phyloP scores from a whole-genome alignment of 2,113 vertebrate species.

The Martes martes region DNA sequence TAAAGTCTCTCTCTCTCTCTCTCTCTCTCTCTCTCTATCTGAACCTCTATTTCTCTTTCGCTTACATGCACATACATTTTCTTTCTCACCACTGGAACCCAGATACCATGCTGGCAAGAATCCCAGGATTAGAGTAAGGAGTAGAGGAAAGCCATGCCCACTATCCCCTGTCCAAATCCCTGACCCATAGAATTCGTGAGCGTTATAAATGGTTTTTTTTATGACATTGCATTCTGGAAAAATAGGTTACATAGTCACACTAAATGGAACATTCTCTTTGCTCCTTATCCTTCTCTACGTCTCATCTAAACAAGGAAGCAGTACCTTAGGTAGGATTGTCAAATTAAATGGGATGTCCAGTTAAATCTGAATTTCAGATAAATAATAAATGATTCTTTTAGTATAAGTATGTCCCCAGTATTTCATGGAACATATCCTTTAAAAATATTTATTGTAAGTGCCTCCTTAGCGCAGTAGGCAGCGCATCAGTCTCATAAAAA shows the following conservation, averaged over 20 bases:
- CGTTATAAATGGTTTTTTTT: not conserved
- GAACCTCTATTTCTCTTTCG: not conserved
- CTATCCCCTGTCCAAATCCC: not conserved
- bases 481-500: not conserved
- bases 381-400: not conserved
- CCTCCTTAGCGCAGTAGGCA: no score
- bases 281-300: not conserved
- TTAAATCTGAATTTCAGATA: not conserved
- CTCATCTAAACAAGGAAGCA: not conserved
- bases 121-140: not conserved
- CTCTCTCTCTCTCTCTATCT: not conserved
- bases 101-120: not conserved
- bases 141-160: not conserved
- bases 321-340: not conserved
- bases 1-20: not conserved
- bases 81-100: not conserved
- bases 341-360: not conserved
- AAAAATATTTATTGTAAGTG: not conserved
- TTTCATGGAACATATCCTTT: not conserved
- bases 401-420: not conserved
- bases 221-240: not conserved
- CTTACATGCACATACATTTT: not conserved
- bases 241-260: not conserved
- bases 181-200: not conserved
- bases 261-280: not conserved